These are phyloP conservation scores for Rhagoletis zephyria DNA, from an alignment of 1,140 invertebrate species.

Conservation along the genomic window DNA sequence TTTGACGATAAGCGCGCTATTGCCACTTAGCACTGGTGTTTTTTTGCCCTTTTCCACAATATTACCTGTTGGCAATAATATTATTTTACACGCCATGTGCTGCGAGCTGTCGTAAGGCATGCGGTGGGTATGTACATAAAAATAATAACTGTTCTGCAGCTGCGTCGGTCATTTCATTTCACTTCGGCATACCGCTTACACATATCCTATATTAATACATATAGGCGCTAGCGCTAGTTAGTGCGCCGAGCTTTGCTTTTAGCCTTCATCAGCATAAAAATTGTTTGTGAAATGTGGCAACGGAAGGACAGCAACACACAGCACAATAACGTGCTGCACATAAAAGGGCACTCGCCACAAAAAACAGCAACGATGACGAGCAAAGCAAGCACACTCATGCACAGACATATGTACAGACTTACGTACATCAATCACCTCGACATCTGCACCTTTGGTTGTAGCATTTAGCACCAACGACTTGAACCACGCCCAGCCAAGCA, in stretches of 20 bases:
- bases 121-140: too few relatives aligned
- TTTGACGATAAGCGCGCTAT: neutral
- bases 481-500: neutral
- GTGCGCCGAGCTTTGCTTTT: neutral
- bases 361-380: neutral
- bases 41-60: neutral
- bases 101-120: neutral
- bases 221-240: neutral
- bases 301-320: neutral
- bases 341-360: neutral
- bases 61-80: conserved; percentile 12
- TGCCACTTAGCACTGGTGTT: neutral
- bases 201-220: neutral
- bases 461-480: conserved; percentile 1
- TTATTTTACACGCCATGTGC: neutral
- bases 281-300: conserved; percentile 7
- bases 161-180: neutral
- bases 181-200: neutral
- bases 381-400: neutral
- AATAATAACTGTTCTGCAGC: too few relatives aligned
- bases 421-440: too few relatives aligned
- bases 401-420: neutral
- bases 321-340: neutral
- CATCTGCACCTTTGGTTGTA: neutral
- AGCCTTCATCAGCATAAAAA: conserved; percentile 12